Evolutionary conservation across 2,113 vertebrate species (phyloP), one percentile per base, ranked within the genome.

Genomic region (Todiramphus saurophagus): DNA sequence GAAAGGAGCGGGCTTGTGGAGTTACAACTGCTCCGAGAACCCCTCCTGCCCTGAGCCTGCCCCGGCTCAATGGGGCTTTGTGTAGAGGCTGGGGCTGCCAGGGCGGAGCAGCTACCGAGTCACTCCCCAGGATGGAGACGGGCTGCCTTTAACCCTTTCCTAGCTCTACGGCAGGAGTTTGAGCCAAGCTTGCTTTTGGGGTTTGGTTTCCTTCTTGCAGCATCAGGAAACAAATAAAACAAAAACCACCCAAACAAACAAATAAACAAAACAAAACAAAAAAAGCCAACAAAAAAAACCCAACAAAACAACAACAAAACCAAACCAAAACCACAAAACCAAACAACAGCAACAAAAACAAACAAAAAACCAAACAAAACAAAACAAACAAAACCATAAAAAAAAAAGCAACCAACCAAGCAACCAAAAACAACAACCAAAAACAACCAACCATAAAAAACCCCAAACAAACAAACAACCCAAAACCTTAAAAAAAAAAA

Each of bases 11-110:
- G 60, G 58, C 82, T 94, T 80, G 89, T 92, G 89, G 94, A 85
- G 92, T 69, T 93, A 90, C 94, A 95, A 90, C 88, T 74, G 85
- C 95, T 90, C 86, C 1, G 35, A 84, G 76, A 84, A 76, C 77
- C 94, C 64, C 92, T 96, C 90, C 96, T 90, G 94, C 94, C 90
- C 76, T 9, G 10, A 30, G 89, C 94, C 95, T 87, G 92, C 83
- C 90, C 79, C 0, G 24, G 31, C 72, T 97, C 95, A 94, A 89
- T 93, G 83, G 63, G 67, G 89, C 96, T 96, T 96, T 96, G 96
- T 96, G 89, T 51, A 18, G 43, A 76, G 51, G 46, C 76, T 51
- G 91, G 86, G 93, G 83, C 83, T 95, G 89, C 93, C 85, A 0
- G 0, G 39, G 60, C 85, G 59, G 14, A 92, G 73, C 77, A 90